Conservation (phyloP, 2,888 invertebrate genomes). For the Allophyes oxyacanthae region DNA sequence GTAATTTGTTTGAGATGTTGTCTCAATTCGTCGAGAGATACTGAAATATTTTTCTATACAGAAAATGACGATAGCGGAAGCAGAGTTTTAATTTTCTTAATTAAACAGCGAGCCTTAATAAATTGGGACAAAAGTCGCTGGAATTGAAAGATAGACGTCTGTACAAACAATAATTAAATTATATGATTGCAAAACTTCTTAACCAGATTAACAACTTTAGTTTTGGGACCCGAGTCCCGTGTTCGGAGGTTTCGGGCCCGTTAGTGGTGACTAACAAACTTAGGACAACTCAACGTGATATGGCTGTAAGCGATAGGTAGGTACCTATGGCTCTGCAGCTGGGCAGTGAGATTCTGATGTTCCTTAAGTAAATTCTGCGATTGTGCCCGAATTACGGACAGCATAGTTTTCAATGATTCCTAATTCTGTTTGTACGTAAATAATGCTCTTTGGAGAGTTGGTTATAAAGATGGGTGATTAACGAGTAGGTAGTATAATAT, state of each 20-base stretch:
- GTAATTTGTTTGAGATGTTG: slow-evolving; percentile 17
- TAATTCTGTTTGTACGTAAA: slow-evolving; percentile 24
- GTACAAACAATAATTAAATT: slow-evolving; percentile 5
- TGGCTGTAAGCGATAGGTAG: slow-evolving; percentile 27
- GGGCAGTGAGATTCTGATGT: slow-evolving; percentile 26
- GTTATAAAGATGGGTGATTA: background rate
- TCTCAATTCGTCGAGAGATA: slow-evolving; percentile 14
- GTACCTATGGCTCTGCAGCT: slow-evolving; percentile 26
- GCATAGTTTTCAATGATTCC: slow-evolving; percentile 35
- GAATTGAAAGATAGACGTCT: slow-evolving; percentile 1
- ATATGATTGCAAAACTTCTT: slow-evolving; percentile 39
- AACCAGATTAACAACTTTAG: slow-evolving; percentile 51
- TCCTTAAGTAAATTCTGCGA: slow-evolving; percentile 36
- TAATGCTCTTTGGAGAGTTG: background rate
- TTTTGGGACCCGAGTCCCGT: slow-evolving; percentile 24
- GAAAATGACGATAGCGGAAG: slow-evolving; percentile 12
- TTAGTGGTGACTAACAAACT: slow-evolving; percentile 21
- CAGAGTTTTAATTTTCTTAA: slow-evolving; percentile 24
- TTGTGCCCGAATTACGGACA: slow-evolving; percentile 27
- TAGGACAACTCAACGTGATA: slow-evolving; percentile 31
- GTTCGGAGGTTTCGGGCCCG: slow-evolving; percentile 25
- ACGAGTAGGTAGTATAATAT: too few species aligned
- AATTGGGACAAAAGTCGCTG: slow-evolving; percentile 15
- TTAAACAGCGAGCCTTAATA: slow-evolving; percentile 20
- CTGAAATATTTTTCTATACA: slow-evolving; percentile 3